phyloP scores from a whole-genome alignment of 1,140 invertebrate species.

The Periplaneta americana region DNA sequence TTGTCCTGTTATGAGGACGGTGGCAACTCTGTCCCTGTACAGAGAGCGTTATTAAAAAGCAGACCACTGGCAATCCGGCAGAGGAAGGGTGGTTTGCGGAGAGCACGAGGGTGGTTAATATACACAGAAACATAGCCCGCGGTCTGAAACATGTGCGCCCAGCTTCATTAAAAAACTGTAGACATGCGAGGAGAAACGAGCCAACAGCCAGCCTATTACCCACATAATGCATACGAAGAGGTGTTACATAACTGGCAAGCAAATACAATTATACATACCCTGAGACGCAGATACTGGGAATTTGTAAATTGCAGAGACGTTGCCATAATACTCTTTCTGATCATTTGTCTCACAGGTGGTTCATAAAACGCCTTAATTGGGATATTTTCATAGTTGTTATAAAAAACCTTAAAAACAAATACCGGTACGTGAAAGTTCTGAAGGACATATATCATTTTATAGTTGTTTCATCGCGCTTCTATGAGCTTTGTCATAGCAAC shows the following conservation, averaged over 20 bases:
- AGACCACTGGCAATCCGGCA: no score
- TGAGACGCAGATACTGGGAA: neutral
- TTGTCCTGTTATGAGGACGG: neutral
- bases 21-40: neutral
- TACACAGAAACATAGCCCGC: neutral
- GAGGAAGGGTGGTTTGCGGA: neutral
- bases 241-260: neutral
- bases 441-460: no score
- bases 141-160: neutral
- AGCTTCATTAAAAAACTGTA: neutral
- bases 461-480: no score
- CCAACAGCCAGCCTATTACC: neutral
- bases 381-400: no score
- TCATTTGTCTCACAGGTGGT: no score
- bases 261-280: neutral
- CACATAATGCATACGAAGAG: neutral
- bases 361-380: no score
- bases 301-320: neutral
- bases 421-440: no score
- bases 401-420: no score
- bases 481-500: no score
- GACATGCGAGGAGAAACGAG: neutral
- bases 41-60: neutral
- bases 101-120: neutral
- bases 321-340: no score